Base-by-base conservation (phyloP, 2,888 invertebrate genomes). In the Epinotia brunnichana region DNA sequence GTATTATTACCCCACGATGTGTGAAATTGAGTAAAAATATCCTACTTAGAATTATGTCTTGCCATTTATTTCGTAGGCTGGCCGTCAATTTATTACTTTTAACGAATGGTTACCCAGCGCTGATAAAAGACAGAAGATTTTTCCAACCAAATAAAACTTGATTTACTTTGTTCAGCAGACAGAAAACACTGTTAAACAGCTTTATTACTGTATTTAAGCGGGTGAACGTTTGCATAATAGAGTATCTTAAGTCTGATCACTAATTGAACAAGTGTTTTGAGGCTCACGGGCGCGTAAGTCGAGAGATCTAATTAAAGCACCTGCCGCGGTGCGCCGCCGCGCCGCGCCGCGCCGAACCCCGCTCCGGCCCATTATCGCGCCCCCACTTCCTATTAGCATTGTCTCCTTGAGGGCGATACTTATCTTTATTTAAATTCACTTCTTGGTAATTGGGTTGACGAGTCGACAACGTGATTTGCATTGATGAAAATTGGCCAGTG, bases 401-500 rank as follows among this genome's bases (percentile, higher is more conserved):
- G 92, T 92, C 92, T 93, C 89, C 90, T 90, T 87, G 89, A 91
- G 92, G 90, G 92, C 91, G 92, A 93, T 92, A 93, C 93, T 93
- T 92, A 93, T 92, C 93, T 92, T 93, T 93, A 93, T 93, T 93
- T 93, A 93, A 93, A 93, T 92, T 93, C 92, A 93, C 93, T 92
- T 92, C 92, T 92, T 92, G 89, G 92, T 92, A 93, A 93, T 93
- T 93, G 92, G 92, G 92, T 92, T 93, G 93, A 93, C 92, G 92
- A 92, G 92, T 92, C 91, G 92, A 91, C 92, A 92, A 93, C 93
- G 93, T 93, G 92, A 93, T 93, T 93, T 93, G 93, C 93, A 93
- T 93, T 93, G 91, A 92, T 92, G 92, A 89, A 90, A 91, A 91
- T 92, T 90, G 90, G 89, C 88, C 88, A 85, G 89, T 85, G 81